Evolutionary conservation across 1,140 invertebrate genomes (phyloP).

Genomic region (Homarus americanus): DNA sequence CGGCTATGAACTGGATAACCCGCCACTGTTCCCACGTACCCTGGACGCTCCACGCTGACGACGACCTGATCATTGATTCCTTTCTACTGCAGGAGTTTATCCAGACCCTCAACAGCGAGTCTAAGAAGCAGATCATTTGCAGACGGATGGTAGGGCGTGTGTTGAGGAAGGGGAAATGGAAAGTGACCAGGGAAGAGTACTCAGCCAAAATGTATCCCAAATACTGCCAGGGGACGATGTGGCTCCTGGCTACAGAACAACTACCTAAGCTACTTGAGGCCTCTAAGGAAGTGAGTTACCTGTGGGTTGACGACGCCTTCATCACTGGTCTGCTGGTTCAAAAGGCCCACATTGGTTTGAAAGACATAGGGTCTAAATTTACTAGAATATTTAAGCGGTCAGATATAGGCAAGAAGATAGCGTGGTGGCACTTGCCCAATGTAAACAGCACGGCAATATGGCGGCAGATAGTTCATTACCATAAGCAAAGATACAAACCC

Average conservation of each 20-base stretch:
- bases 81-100: not conserved
- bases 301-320: slow-evolving; percentile 41
- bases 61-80: not conserved
- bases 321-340: slow-evolving; percentile 7
- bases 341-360: not conserved
- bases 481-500: not conserved
- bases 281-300: not conserved
- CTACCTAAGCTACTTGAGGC: slow-evolving; percentile 15
- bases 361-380: not conserved
- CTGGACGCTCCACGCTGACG: slow-evolving; percentile 31
- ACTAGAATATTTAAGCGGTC: not conserved
- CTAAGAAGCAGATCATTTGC: not conserved
- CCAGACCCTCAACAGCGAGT: not conserved
- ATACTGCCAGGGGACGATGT: slow-evolving; percentile 13
- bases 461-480: not conserved
- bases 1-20: slow-evolving; percentile 16
- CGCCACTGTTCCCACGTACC: slow-evolving; percentile 19
- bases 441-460: not conserved
- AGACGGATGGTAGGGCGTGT: not conserved
- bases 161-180: not conserved
- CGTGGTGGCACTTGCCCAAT: not conserved
- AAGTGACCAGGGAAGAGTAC: not conserved
- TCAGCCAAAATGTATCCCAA: not conserved
- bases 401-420: not conserved
- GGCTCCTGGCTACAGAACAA: not conserved